Conservation (phyloP, 2,888 invertebrate genomes). For the Tipula lateralis region DNA sequence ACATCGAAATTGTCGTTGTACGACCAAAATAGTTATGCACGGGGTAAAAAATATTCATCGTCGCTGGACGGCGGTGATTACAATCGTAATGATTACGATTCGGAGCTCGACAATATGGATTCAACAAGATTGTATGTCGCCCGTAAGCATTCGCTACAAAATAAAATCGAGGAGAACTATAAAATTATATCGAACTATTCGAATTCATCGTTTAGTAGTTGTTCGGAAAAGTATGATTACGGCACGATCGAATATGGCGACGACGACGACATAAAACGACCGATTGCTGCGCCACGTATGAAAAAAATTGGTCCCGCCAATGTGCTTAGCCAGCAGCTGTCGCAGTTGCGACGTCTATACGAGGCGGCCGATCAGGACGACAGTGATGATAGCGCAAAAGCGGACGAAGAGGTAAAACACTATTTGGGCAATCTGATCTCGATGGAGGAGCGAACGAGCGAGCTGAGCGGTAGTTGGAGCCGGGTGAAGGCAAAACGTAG, state of each 20-base stretch:
- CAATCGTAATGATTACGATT: conserved; percentile 27
- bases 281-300: conserved; percentile 44
- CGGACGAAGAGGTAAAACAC: conserved; percentile 59
- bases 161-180: background rate
- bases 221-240: background rate
- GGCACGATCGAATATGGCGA: conserved; percentile 38
- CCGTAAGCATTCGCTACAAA: background rate
- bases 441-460: conserved; percentile 41
- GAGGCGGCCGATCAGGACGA: conserved; percentile 49
- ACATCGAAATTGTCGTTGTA: background rate
- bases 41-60: conserved; percentile 34
- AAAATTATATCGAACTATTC: conserved; percentile 25
- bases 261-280: conserved; percentile 31
- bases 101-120: conserved; percentile 4
- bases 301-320: conserved; percentile 44
- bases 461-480: conserved; percentile 56
- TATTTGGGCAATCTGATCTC: conserved; percentile 48
- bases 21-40: background rate
- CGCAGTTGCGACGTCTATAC: conserved; percentile 44
- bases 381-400: conserved; percentile 50
- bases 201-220: background rate
- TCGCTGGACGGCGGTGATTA: conserved; percentile 36
- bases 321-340: conserved; percentile 45
- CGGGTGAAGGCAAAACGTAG: conserved; percentile 52
- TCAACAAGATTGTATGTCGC: background rate